Conservation (phyloP, 2,888 invertebrate species). For the Callyntrura guangdongensis region DNA sequence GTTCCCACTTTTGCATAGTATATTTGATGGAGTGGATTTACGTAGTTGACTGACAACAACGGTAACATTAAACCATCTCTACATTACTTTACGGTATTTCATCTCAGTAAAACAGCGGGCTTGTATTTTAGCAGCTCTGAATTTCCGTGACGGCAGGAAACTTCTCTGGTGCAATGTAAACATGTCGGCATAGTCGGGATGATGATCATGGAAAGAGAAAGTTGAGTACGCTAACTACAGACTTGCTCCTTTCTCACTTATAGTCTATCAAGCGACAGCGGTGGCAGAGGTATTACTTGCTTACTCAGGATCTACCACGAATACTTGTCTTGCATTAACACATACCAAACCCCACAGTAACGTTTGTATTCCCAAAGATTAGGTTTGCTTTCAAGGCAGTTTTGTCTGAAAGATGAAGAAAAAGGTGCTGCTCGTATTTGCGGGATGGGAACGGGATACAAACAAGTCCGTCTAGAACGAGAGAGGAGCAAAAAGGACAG, state of each 20-base stretch:
- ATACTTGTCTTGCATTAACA: no score
- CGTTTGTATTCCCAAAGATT: slow-evolving; percentile 17
- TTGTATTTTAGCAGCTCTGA: slow-evolving; percentile 9
- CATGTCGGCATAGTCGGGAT: slow-evolving; percentile 53
- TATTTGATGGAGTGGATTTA: slow-evolving; percentile 32
- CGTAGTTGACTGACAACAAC: slow-evolving; percentile 22
- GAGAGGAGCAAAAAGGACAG: slow-evolving; percentile 61
- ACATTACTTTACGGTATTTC: not conserved
- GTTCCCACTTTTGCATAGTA: slow-evolving; percentile 10
- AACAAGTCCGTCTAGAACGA: slow-evolving; percentile 6
- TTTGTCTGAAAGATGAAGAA: not conserved
- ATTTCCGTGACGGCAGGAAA: not conserved
- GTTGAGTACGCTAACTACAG: slow-evolving; percentile 31
- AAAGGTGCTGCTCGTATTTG: slow-evolving; percentile 39
- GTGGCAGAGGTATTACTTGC: not conserved
- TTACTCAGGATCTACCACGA: no score
- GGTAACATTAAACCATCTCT: slow-evolving; percentile 35
- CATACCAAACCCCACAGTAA: not conserved
- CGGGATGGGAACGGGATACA: not conserved
- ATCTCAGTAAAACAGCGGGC: slow-evolving; percentile 10
- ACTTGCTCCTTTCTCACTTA: slow-evolving; percentile 35
- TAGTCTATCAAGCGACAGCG: slow-evolving; percentile 6
- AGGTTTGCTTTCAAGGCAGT: slow-evolving; percentile 22
- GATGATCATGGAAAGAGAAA: slow-evolving; percentile 28
- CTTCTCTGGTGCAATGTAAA: slow-evolving; percentile 63